Percentiles rank a stretch among this genome's conserved stretches.
These are phyloP conservation scores for Daubentonia madagascariensis DNA, from an alignment of 2,113 vertebrate species.

Conservation along the genomic window DNA sequence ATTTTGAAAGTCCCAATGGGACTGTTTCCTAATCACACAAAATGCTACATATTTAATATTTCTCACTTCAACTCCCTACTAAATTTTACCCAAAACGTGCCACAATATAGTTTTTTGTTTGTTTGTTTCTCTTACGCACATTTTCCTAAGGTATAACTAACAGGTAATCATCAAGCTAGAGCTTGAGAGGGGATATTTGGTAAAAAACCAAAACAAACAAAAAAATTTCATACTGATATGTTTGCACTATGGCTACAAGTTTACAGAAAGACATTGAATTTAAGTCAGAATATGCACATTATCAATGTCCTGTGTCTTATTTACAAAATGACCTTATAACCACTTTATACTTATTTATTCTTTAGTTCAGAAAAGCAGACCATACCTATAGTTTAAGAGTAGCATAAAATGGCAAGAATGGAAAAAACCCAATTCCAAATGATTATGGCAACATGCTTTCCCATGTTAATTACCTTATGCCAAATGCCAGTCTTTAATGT, in stretches of 20 bases:
- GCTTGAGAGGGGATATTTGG: background rate
- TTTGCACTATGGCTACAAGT: background rate
- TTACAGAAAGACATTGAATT: background rate
- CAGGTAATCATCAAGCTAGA: background rate
- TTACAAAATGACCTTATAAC: background rate
- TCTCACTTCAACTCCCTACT: background rate
- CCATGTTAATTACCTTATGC: constrained; percentile 28
- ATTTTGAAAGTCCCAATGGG: background rate
- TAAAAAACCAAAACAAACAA: background rate
- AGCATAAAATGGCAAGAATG: background rate
- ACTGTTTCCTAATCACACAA: background rate
- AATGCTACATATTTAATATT: background rate
- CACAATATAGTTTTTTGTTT: background rate
- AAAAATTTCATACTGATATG: background rate
- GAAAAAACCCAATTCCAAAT: constrained; percentile 22
- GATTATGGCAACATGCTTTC: background rate
- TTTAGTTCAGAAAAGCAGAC: background rate
- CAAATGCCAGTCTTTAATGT: constrained; percentile 51
- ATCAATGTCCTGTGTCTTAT: background rate
- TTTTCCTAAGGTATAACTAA: background rate
- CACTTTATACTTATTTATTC: background rate
- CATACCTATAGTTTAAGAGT: background rate
- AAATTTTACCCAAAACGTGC: background rate
- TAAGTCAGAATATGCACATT: background rate
- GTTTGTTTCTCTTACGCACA: background rate